Conservation (phyloP, 2,888 invertebrate species). For the Ischnus inquisitorius region DNA sequence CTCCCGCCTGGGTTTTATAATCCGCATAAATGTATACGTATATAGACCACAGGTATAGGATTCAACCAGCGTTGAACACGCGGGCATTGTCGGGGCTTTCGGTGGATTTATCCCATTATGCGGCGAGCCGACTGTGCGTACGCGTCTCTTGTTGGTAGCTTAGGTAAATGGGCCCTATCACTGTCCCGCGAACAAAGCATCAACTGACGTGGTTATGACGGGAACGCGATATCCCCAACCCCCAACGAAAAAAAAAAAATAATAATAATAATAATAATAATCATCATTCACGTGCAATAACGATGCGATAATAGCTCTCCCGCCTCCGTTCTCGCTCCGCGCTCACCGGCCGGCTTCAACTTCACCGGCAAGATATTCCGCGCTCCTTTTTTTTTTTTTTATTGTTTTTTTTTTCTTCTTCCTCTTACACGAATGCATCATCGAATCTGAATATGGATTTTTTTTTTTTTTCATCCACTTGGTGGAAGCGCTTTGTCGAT, state of each 20-base stretch:
- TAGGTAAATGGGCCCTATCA: conserved; percentile 78
- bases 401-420: conserved; percentile 38
- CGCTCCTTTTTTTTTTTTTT: conserved; percentile 37
- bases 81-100: conserved; percentile 63
- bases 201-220: conserved; percentile 83
- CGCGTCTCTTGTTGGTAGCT: conserved; percentile 39
- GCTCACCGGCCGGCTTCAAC: conserved; percentile 40
- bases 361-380: conserved; percentile 62
- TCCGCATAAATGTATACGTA: conserved; percentile 1
- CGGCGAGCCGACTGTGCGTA: conserved; percentile 59
- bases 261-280: too few species aligned
- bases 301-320: conserved; percentile 77
- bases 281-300: conserved; percentile 72
- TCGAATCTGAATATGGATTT: conserved; percentile 82
- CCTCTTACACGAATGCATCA: conserved; percentile 79
- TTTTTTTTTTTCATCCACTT: conserved; percentile 69
- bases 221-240: conserved; percentile 82
- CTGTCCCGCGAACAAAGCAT: conserved; percentile 82
- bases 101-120: conserved; percentile 66
- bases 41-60: neutral
- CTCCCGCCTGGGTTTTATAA: conserved; percentile 33
- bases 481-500: conserved; percentile 79
- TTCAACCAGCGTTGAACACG: conserved; percentile 44
- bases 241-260: conserved; percentile 70
- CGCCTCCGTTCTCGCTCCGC: conserved; percentile 21